Percentiles rank a stretch among this genome's conserved stretches.
Evolutionary conservation across 2,797 vertebrate genomes (phyloP).

Genomic region (Oreochromis grahami): DNA sequence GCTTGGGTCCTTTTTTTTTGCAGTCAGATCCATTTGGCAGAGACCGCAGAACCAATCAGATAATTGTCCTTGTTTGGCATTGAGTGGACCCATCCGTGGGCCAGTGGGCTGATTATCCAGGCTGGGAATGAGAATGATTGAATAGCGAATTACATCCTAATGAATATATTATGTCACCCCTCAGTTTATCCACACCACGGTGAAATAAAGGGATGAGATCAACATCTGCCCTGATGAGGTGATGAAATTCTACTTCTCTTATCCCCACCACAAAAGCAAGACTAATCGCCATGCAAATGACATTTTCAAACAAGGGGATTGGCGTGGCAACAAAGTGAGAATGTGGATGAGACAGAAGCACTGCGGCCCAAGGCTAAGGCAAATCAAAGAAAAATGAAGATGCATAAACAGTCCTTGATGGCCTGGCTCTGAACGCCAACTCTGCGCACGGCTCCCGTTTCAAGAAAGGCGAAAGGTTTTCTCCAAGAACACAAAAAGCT

Average conservation of each 20-base stretch:
- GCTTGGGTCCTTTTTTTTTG: constrained; percentile 46
- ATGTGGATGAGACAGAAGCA: constrained; percentile 10
- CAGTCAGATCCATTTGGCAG: constrained; percentile 73
- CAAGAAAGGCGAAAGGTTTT: neutral
- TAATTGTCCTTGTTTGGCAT: constrained; percentile 81
- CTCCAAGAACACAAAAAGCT: neutral
- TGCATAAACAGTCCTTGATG: constrained; percentile 26
- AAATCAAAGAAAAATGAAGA: constrained; percentile 30
- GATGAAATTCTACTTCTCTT: constrained; percentile 62
- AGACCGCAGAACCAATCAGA: constrained; percentile 75
- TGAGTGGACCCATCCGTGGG: constrained; percentile 72
- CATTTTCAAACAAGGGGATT: constrained; percentile 57
- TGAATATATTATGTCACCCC: constrained; percentile 74
- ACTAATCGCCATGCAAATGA: constrained; percentile 65
- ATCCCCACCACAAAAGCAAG: constrained; percentile 50
- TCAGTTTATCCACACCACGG: constrained; percentile 64
- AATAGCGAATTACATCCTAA: constrained; percentile 75
- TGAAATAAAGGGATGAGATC: constrained; percentile 69
- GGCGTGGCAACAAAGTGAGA: constrained; percentile 13
- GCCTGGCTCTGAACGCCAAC: constrained; percentile 2
- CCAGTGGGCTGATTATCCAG: constrained; percentile 73
- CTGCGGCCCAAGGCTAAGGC: neutral
- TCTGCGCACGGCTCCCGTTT: neutral
- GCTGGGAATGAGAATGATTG: constrained; percentile 68
- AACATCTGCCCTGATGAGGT: constrained; percentile 65